Conservation (phyloP, 2,113 vertebrate species). For the Illadopsis cleaveri region DNA sequence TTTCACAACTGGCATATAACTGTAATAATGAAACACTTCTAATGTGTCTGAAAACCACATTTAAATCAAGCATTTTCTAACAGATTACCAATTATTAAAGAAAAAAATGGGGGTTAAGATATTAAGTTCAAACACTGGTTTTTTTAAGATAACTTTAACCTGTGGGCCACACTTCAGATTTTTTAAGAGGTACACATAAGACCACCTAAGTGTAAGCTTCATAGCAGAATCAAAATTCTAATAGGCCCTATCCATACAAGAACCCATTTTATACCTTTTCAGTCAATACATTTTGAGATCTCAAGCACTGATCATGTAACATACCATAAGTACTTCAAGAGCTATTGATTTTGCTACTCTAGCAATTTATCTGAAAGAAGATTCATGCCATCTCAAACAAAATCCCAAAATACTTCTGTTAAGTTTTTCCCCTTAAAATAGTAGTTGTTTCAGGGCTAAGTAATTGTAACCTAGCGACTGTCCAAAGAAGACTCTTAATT, state of each 20-base stretch:
- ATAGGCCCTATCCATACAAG: background rate
- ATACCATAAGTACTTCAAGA: background rate
- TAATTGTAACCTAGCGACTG: background rate
- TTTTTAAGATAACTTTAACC: background rate
- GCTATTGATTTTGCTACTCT: background rate
- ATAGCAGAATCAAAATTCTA: background rate
- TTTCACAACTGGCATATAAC: background rate
- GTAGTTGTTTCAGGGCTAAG: background rate
- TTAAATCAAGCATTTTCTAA: background rate
- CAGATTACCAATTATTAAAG: background rate
- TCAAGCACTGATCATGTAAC: background rate
- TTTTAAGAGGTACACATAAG: background rate
- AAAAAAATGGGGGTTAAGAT: background rate
- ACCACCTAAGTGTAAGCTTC: background rate
- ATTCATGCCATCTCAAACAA: background rate
- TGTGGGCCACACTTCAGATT: background rate
- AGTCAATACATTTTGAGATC: background rate
- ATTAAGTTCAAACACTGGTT: background rate
- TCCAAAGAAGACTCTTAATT: background rate
- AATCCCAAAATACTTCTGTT: background rate
- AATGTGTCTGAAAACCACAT: background rate
- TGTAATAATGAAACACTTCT: background rate
- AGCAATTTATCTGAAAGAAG: background rate
- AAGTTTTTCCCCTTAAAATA: background rate
- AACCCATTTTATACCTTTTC: background rate